Evolutionary conservation across 1,140 invertebrate genomes (phyloP).

Genomic region (Cecropterus lyciades): DNA sequence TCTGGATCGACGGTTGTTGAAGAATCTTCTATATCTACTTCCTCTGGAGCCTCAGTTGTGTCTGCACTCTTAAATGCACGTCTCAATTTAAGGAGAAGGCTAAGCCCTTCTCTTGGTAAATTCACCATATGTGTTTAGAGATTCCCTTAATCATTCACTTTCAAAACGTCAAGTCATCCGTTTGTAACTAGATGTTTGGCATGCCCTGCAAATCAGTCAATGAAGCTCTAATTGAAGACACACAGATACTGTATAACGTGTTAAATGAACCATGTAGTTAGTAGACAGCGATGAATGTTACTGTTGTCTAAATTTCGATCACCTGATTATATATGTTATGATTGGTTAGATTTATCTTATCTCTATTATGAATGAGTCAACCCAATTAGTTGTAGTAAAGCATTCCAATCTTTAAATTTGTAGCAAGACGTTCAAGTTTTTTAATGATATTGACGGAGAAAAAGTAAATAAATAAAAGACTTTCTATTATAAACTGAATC

Average conservation of each 20-base stretch:
- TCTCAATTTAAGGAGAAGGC: conserved; percentile 73
- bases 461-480: neutral
- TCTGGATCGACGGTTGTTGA: conserved; percentile 44
- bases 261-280: conserved; percentile 61
- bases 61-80: conserved; percentile 54
- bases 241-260: conserved; percentile 76
- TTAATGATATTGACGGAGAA: neutral
- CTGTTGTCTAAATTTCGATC: conserved; percentile 49
- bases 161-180: conserved; percentile 63
- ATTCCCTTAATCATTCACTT: conserved; percentile 59
- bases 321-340: conserved; percentile 50
- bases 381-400: conserved; percentile 48
- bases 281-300: conserved; percentile 52
- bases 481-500: conserved; percentile 14
- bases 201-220: conserved; percentile 82
- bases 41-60: conserved; percentile 52
- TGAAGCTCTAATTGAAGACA: conserved; percentile 80
- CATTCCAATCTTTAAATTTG: conserved; percentile 47
- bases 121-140: conserved; percentile 75
- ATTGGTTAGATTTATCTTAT: conserved; percentile 47
- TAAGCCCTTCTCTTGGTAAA: conserved; percentile 72
- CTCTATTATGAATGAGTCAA: conserved; percentile 48
- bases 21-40: conserved; percentile 36
- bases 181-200: conserved; percentile 68
- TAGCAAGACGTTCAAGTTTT: conserved; percentile 39